Conservation (phyloP, 2,888 invertebrate species). For the Tipula vernalis region DNA sequence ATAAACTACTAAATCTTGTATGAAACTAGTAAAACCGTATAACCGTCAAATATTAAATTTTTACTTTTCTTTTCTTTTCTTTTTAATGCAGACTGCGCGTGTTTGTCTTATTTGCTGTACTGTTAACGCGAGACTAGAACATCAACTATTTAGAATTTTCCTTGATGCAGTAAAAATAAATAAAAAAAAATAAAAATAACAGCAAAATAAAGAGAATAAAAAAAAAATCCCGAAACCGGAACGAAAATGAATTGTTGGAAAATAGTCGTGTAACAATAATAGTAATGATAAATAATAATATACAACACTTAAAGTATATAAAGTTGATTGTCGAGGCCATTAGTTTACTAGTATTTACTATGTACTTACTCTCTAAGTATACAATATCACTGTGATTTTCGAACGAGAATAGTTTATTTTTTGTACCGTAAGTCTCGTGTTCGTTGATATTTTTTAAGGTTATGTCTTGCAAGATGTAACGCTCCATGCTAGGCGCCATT, state of each 20-base stretch:
- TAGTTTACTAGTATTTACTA: not conserved
- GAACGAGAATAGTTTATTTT: not conserved
- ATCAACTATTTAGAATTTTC: not conserved
- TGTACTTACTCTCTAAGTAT: not conserved
- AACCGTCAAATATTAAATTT: not conserved
- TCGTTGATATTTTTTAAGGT: too few relatives aligned
- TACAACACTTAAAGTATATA: not conserved
- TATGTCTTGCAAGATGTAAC: too few relatives aligned
- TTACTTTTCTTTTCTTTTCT: not conserved
- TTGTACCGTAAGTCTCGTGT: too few relatives aligned
- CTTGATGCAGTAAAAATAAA: not conserved
- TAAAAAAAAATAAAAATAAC: not conserved
- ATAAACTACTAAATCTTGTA: not conserved
- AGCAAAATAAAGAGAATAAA: not conserved
- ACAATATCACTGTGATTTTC: not conserved
- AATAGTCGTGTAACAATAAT: not conserved
- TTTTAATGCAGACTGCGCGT: not conserved
- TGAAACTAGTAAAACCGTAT: not conserved
- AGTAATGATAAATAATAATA: not conserved
- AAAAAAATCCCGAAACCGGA: not conserved
- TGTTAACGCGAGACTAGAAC: not conserved
- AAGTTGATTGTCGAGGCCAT: not conserved
- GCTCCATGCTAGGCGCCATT: too few relatives aligned
- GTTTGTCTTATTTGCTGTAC: not conserved
- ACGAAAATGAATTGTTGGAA: not conserved